Percentiles rank a stretch among this genome's conserved stretches.
phyloP scores from a whole-genome alignment of 2,797 vertebrate species.

The Intellagama lesueurii region DNA sequence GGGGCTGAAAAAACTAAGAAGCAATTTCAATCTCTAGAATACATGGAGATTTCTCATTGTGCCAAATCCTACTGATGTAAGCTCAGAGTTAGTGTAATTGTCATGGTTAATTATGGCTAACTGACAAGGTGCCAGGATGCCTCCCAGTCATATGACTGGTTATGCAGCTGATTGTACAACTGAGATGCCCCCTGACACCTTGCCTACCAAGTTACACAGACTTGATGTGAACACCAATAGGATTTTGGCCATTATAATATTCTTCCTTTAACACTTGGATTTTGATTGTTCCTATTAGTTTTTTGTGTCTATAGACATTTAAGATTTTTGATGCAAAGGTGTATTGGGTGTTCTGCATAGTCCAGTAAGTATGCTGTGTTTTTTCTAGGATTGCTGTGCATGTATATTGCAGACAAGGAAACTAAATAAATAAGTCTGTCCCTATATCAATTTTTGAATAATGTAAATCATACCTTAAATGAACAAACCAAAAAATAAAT shows the following conservation, averaged over 20 bases:
- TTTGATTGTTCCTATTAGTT: not conserved
- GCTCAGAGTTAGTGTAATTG: too few species aligned
- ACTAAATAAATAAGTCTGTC: not conserved
- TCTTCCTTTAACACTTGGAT: not conserved
- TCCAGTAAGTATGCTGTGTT: not conserved
- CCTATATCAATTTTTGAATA: not conserved
- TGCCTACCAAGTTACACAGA: too few species aligned
- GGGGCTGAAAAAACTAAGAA: not conserved
- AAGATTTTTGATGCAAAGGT: not conserved
- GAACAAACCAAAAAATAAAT: not conserved
- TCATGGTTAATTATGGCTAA: too few species aligned
- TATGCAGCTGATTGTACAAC: too few species aligned
- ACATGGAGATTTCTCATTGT: not conserved
- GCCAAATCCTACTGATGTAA: too few species aligned
- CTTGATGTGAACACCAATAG: too few species aligned
- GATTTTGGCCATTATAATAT: not conserved
- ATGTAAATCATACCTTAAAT: too few species aligned
- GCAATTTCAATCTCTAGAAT: not conserved
- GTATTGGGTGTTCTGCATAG: not conserved
- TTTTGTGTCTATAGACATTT: not conserved
- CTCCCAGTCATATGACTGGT: too few species aligned
- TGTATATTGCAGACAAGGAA: not conserved
- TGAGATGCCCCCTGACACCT: too few species aligned
- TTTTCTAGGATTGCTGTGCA: not conserved
- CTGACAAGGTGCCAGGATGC: too few species aligned